phyloP scores from a whole-genome alignment of 2,797 vertebrate genomes.

The Muscicapa comitata region DNA sequence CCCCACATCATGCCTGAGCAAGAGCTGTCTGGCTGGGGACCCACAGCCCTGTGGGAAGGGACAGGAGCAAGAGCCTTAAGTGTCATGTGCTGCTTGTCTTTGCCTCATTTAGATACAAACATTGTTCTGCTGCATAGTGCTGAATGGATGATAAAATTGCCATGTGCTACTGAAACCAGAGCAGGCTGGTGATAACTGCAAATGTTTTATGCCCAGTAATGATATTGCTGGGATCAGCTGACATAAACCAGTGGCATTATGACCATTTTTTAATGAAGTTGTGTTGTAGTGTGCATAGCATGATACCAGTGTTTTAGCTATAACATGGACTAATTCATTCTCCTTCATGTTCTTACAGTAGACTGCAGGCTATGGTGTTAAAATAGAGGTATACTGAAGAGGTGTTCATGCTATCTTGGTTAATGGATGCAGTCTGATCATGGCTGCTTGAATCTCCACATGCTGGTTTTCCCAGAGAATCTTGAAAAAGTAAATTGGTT shows the following conservation, averaged over 20 bases:
- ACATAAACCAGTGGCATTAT: not conserved
- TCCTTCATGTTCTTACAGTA: not conserved
- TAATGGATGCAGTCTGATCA: not conserved
- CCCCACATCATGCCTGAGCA: accelerated
- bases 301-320: not conserved
- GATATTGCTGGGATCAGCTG: not conserved
- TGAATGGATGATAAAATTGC: not conserved
- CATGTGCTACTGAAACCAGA: not conserved
- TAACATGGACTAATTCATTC: not conserved
- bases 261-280: not conserved
- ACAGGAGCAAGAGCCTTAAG: not conserved
- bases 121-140: not conserved
- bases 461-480: not conserved
- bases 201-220: not conserved
- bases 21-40: not conserved
- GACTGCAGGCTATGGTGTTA: not conserved
- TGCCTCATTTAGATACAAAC: not conserved
- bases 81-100: not conserved
- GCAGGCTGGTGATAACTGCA: not conserved
- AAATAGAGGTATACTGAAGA: not conserved
- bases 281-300: accelerated
- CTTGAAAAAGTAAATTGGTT: not conserved
- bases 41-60: not conserved
- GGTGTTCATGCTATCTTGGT: accelerated
- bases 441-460: not conserved